phyloP scores from a whole-genome alignment of 2,888 invertebrate species.

The Noctua pronuba region DNA sequence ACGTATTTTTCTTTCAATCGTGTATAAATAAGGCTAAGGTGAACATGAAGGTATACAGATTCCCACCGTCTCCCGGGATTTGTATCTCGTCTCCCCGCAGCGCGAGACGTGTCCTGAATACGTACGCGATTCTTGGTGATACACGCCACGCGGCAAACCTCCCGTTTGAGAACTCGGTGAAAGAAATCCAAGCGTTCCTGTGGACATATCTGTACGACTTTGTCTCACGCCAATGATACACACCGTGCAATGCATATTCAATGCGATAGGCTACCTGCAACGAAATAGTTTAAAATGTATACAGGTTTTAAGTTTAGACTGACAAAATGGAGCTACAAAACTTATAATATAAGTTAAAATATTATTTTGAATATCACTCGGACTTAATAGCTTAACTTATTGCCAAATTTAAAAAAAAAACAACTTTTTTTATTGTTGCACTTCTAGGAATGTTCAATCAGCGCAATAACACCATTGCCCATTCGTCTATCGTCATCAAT shows the following conservation, averaged over 20 bases:
- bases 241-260: constrained; percentile 17
- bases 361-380: not conserved
- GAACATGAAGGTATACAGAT: constrained; percentile 85
- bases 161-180: constrained; percentile 63
- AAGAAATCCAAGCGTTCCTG: constrained; percentile 63
- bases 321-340: not conserved
- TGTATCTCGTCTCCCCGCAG: constrained; percentile 86
- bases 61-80: constrained; percentile 84
- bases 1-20: constrained; percentile 83
- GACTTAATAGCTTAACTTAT: not conserved
- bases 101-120: constrained; percentile 85
- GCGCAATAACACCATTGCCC: not conserved
- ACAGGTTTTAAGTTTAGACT: not conserved
- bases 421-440: not conserved
- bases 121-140: constrained; percentile 70
- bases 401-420: too few species aligned
- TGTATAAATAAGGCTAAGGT: constrained; percentile 85
- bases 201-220: constrained; percentile 50
- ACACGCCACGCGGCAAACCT: constrained; percentile 66
- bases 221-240: constrained; percentile 45
- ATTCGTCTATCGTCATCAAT: not conserved
- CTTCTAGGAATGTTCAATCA: not conserved
- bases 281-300: not conserved
- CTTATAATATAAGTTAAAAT: too few species aligned
- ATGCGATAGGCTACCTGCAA: not conserved